Evolutionary conservation across 2,797 vertebrate genomes (phyloP).

Genomic region (Rhinoraja longicauda): DNA sequence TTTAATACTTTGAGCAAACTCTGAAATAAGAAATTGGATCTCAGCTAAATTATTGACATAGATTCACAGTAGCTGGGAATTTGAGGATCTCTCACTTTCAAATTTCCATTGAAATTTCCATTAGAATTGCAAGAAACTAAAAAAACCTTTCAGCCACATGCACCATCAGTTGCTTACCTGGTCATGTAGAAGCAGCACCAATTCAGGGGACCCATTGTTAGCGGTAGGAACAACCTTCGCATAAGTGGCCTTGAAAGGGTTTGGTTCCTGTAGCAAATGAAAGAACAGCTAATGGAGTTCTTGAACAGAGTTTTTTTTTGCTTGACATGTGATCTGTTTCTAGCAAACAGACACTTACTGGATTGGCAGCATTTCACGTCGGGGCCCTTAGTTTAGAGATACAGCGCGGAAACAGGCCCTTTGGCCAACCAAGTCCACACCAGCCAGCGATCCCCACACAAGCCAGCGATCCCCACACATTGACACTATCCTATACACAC

Average conservation of each 20-base stretch:
- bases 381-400: no score
- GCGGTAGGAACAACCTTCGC: slow-evolving; percentile 90
- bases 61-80: background rate
- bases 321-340: background rate
- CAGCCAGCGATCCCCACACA: no score
- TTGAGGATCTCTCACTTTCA: background rate
- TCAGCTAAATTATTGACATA: no score
- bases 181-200: slow-evolving; percentile 78
- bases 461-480: no score
- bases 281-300: background rate
- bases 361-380: no score
- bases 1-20: no score
- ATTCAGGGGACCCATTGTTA: slow-evolving; percentile 86
- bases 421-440: no score
- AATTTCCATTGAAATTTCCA: background rate
- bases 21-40: no score
- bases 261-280: slow-evolving; percentile 64
- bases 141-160: background rate
- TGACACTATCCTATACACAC: no score
- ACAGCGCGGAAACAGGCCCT: no score
- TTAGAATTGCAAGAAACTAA: background rate
- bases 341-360: background rate
- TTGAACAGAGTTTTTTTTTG: background rate
- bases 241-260: slow-evolving; percentile 71
- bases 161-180: slow-evolving; percentile 60